Evolutionary conservation across 2,113 vertebrate species (phyloP).

Genomic region (Sus scrofa): T2T-Sscrofa CM000828.6:60353001-60353500

Average conservation of each 20-base stretch:
- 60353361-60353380: background rate
- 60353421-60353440: background rate
- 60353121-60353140: background rate
- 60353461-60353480: background rate
- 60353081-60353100: background rate
- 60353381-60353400: background rate
- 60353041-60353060: background rate
- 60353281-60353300: background rate
- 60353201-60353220: background rate
- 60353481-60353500: background rate
- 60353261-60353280: background rate
- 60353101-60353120: background rate
- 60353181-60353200: background rate
- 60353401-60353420: background rate
- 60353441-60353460: background rate
- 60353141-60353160: background rate
- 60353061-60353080: background rate
- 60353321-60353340: background rate
- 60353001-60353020: slow-evolving; percentile 59
- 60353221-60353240: too few relatives aligned
- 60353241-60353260: background rate
- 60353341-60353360: background rate
- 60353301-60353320: background rate
- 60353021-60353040: background rate
- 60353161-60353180: too few relatives aligned